A percentile compares a stretch with the other conserved stretches of the same genome.
These are phyloP conservation scores for Mesocricetus auratus DNA, from an alignment of 2,113 vertebrate genomes.

Conservation along the genomic window DNA sequence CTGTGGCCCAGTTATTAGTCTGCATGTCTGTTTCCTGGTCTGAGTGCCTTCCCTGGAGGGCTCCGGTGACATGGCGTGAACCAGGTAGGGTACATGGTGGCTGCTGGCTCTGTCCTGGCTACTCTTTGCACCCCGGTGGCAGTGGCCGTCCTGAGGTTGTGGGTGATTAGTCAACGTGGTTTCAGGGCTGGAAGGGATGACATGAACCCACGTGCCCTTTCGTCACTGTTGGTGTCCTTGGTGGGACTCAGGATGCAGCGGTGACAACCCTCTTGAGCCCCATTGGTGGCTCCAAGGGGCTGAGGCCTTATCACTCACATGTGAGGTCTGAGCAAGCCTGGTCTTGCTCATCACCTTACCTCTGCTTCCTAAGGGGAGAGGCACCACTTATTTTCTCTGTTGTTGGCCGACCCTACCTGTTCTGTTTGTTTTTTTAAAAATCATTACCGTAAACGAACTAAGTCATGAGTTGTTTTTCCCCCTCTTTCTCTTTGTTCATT, in stretches of 20 bases:
- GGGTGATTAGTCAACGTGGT: too few species aligned
- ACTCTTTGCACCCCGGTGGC: accelerated
- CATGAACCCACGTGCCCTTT: not conserved
- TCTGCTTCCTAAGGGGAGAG: not conserved
- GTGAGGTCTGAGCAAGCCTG: not conserved
- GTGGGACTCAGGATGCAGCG: not conserved
- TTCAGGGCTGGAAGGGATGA: accelerated
- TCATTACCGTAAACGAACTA: not conserved
- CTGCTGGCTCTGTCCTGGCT: accelerated
- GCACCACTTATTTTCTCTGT: not conserved
- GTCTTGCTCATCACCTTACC: not conserved
- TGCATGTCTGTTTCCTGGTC: not conserved
- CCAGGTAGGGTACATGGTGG: accelerated
- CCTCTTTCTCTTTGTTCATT: not conserved
- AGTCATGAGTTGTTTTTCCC: not conserved
- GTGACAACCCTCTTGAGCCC: not conserved
- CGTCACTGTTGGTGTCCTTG: not conserved
- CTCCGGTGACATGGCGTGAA: not conserved
- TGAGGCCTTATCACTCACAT: not conserved
- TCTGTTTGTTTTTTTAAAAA: not conserved
- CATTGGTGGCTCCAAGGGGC: not conserved
- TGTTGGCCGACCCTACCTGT: not conserved
- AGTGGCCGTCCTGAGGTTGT: not conserved
- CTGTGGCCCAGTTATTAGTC: accelerated
- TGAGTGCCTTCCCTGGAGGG: not conserved